Conservation (phyloP, 2,113 vertebrate species). For the Asarcornis scutulata region DNA sequence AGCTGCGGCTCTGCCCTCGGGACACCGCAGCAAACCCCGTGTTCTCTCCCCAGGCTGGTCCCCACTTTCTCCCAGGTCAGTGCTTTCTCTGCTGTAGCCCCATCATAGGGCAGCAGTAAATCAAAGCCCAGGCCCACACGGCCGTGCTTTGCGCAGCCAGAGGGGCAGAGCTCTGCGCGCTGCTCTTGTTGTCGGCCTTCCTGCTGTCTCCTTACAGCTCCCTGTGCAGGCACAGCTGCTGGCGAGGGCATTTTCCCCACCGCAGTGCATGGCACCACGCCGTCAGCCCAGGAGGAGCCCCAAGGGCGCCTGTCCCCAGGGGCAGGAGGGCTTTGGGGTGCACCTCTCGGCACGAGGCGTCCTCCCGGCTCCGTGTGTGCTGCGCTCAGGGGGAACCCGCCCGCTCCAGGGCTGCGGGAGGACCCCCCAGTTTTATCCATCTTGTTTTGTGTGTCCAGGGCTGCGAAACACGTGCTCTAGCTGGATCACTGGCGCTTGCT, state of each 20-base stretch:
- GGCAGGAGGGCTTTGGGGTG: no score
- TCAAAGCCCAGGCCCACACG: background rate
- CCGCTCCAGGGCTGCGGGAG: background rate
- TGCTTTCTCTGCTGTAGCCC: background rate
- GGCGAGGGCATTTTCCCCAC: no score
- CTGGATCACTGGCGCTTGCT: background rate
- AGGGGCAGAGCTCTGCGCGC: background rate
- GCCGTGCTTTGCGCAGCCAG: background rate
- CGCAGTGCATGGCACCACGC: no score
- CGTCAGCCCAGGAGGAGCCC: no score
- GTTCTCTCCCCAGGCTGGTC: background rate
- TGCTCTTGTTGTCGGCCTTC: no score
- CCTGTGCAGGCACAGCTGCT: no score
- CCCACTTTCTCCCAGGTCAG: conserved; percentile 13
- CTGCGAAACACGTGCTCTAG: background rate
- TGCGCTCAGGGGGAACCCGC: accelerated
- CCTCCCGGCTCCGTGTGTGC: accelerated
- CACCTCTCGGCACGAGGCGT: no score
- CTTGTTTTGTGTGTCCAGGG: background rate
- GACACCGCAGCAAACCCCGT: background rate
- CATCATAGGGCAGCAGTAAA: background rate
- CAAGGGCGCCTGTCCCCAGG: no score
- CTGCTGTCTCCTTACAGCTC: no score
- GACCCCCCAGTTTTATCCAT: accelerated
- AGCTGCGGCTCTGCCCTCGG: background rate